Evolutionary conservation across 2,888 invertebrate genomes (phyloP).

Genomic region (Cheilosia grossa): DNA sequence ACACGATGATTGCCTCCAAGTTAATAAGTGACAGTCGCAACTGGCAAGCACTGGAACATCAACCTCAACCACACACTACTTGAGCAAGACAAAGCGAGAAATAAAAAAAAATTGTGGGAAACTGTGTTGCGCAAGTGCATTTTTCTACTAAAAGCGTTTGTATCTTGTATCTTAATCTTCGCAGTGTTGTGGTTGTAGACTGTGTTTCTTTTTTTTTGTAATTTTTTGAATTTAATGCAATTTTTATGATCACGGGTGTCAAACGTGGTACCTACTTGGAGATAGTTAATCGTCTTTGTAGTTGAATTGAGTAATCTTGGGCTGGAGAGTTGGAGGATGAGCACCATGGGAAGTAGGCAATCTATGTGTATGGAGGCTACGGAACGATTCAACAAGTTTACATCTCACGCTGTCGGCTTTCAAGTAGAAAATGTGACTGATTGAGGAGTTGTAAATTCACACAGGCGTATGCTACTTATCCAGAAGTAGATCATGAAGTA

Average conservation of each 20-base stretch:
- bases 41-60: conserved; percentile 10
- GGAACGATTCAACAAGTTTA: background rate
- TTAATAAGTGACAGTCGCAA: conserved; percentile 13
- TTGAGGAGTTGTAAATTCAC: no score
- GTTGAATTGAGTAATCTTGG: conserved; percentile 7
- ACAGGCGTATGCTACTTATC: no score
- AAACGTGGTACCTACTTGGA: conserved; percentile 6
- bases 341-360: conserved; percentile 10
- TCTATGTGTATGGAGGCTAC: background rate
- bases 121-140: conserved; percentile 42
- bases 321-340: conserved; percentile 9
- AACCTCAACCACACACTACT: conserved; percentile 11
- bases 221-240: conserved; percentile 19
- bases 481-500: no score
- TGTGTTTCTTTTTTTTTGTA: conserved; percentile 5
- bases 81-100: background rate
- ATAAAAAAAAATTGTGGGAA: conserved; percentile 27
- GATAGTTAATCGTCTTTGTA: conserved; percentile 1
- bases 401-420: no score
- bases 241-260: conserved; percentile 20
- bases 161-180: conserved; percentile 26
- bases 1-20: conserved; percentile 17
- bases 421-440: no score
- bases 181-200: background rate
- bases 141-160: conserved; percentile 9